Percentiles rank a stretch among this genome's conserved stretches.
Conservation (phyloP, 2,113 vertebrate genomes). For the Sinocyclocheilus maitianheensis region DNA sequence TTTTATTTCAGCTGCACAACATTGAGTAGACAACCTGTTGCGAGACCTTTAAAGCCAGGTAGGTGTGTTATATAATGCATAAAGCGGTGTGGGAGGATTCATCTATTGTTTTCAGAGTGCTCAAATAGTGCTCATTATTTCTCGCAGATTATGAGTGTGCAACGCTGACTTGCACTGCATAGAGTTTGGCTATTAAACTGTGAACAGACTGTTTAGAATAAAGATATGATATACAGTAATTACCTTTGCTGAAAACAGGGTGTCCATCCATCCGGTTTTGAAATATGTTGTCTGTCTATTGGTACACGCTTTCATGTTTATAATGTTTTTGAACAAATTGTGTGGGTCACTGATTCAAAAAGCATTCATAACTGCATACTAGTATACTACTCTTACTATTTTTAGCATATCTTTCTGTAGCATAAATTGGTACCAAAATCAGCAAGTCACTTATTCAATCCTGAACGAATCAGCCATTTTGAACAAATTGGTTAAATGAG, state of each 20-base stretch:
- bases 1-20: not conserved
- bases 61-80: slow-evolving; percentile 29
- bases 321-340: no score
- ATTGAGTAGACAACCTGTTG: not conserved
- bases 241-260: no score
- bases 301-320: not conserved
- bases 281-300: not conserved
- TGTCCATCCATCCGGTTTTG: not conserved
- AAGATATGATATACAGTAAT: not conserved
- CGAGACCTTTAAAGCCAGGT: slow-evolving; percentile 10
- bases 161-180: not conserved
- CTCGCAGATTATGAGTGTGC: not conserved
- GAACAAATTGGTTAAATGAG: no score
- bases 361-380: no score
- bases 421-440: no score
- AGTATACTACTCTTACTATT: no score
- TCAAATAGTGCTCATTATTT: slow-evolving; percentile 25
- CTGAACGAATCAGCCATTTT: no score
- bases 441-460: no score
- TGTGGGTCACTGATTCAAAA: no score
- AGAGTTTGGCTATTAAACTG: not conserved
- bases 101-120: slow-evolving; percentile 2
- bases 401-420: no score
- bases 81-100: slow-evolving; percentile 28
- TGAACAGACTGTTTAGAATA: not conserved